Percentiles rank a stretch among this genome's conserved stretches.
Conservation (phyloP, 2,888 invertebrate genomes). For the Diarsia brunnea region DNA sequence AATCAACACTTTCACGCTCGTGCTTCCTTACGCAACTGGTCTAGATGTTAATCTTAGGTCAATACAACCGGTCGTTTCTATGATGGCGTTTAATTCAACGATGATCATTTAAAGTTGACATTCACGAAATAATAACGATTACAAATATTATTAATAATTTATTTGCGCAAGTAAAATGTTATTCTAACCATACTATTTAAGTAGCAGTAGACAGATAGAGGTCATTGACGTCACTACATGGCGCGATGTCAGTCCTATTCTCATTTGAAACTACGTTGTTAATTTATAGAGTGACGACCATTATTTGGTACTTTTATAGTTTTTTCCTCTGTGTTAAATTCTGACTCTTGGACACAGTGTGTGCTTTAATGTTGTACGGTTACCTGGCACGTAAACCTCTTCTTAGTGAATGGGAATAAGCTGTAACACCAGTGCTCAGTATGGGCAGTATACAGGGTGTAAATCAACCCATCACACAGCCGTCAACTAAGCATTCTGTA, state of each 20-base stretch:
- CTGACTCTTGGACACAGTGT: conserved; percentile 26
- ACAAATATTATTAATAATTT: neutral
- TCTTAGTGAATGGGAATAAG: neutral
- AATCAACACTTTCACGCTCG: too few relatives aligned
- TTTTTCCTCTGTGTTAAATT: conserved; percentile 30
- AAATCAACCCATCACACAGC: neutral
- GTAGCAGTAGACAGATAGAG: neutral
- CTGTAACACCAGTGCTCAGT: neutral
- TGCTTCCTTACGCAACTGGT: too few relatives aligned
- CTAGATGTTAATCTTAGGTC: neutral
- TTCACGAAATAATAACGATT: neutral
- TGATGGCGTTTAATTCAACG: neutral
- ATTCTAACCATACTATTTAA: neutral
- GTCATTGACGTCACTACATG: neutral
- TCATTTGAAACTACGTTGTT: conserved; percentile 1
- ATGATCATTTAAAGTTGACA: neutral
- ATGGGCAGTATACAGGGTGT: neutral
- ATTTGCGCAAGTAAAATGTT: too few relatives aligned
- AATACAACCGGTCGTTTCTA: neutral
- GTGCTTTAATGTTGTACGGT: neutral
- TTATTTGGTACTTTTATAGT: neutral
- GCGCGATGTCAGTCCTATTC: neutral
- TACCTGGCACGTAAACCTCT: neutral
- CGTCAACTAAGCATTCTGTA: neutral
- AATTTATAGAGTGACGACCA: neutral